Evolutionary conservation across 2,797 vertebrate genomes (phyloP), one percentile per base, ranked within the genome.

Genomic region (Sciurus vulgaris): DNA sequence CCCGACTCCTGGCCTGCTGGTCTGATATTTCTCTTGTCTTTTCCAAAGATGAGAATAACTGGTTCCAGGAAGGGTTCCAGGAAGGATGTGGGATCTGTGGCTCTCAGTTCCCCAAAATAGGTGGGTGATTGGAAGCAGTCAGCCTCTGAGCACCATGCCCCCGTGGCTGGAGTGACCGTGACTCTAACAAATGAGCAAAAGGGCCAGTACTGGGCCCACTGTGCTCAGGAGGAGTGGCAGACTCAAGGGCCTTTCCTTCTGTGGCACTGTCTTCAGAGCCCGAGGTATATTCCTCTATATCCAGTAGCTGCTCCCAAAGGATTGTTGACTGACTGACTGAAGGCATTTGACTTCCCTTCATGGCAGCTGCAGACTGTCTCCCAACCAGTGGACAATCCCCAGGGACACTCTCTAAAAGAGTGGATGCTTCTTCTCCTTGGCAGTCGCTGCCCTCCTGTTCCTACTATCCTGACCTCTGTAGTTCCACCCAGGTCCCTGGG

Each of bases 31-130:
- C 15, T n/a, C 22, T 15, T 47, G 33, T 38, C 24, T 54, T 44
- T 15, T 41, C 67, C 73, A 73, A 59, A 87, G 54, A 56, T 28
- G 38, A 90, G 56, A 87, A n/a, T 17, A 56, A 56, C 54, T 69
- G 65, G 35, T 38, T 38, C 2, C 38, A 38, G 38, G 38, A 83
- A n/a, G 33, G 63, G 73, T 73, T 44, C 61, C 12, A 65, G 69
- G n/a, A 70, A 74, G 67, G 59, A 61, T 65, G 51, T 67, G 76
- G 51, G 47, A 82, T 28, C 35, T 56, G 47, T 59, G 81, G 47
- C 33, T 81, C 56, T 93, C 17, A 20, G n/a, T 91, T 95, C 67
- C 59, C 9, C 5, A 38, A 65, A 81, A 26, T 20, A 74, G 67
- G 8, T 1, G 18, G 51, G 38, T 74, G 76, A 86, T 7, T 65